Percentiles rank a stretch among this genome's conserved stretches.
Evolutionary conservation across 2,797 vertebrate genomes (phyloP).

Genomic region (Babyrousa celebensis): DNA sequence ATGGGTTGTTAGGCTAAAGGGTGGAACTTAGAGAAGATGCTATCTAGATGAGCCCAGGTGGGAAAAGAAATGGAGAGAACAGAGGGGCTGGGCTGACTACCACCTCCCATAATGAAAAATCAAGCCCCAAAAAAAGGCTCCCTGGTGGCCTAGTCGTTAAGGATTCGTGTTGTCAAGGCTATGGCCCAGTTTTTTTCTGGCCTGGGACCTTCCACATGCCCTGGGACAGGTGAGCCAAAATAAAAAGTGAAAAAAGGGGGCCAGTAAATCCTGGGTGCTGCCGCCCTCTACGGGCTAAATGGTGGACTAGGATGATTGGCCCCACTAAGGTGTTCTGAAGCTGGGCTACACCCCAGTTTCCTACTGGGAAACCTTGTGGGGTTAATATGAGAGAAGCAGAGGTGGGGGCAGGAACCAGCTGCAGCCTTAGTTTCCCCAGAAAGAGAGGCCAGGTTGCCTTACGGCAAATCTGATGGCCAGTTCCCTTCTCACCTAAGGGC

Average conservation of each 20-base stretch:
- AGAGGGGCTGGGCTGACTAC: neutral
- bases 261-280: neutral
- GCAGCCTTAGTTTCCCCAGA: neutral
- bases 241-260: too few species aligned
- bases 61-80: neutral
- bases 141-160: too few species aligned
- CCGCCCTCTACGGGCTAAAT: constrained; percentile 22
- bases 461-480: neutral
- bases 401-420: accelerated
- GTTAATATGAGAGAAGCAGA: neutral
- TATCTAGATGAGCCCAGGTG: neutral
- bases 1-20: neutral
- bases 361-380: neutral
- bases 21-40: constrained; percentile 11
- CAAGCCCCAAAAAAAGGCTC: neutral
- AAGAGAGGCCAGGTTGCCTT: neutral
- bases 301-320: neutral
- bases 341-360: neutral
- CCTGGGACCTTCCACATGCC: too few species aligned
- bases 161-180: too few species aligned
- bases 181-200: too few species aligned
- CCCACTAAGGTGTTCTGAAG: neutral
- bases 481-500: neutral
- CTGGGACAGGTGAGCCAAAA: too few species aligned
- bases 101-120: neutral